A percentile compares a stretch with the other conserved stretches of the same genome.
phyloP scores from a whole-genome alignment of 2,113 vertebrate genomes.

The Tyto alba region DNA sequence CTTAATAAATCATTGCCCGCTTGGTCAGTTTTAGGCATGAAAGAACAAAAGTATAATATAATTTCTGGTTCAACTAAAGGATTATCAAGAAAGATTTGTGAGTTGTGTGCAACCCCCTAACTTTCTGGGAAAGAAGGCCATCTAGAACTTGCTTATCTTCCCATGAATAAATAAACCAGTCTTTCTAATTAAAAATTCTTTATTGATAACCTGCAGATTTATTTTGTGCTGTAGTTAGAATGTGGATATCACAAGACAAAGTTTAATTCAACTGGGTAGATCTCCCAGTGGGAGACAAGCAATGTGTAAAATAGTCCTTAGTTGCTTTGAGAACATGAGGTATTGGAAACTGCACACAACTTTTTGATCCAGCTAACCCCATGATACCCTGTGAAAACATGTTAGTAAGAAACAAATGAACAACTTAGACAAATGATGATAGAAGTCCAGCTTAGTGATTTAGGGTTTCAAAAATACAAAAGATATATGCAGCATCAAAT shows the following conservation, averaged over 20 bases:
- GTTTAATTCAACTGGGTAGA: neutral
- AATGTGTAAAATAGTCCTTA: neutral
- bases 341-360: neutral
- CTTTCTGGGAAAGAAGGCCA: conserved; percentile 43
- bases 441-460: neutral
- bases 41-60: conserved; percentile 59
- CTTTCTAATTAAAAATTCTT: conserved; percentile 43
- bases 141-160: conserved; percentile 37
- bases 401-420: neutral
- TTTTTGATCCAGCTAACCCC: neutral
- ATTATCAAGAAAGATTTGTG: conserved; percentile 64
- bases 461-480: neutral
- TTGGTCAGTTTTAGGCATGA: conserved; percentile 60
- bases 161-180: conserved; percentile 40
- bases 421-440: neutral
- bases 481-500: neutral
- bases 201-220: conserved; percentile 44
- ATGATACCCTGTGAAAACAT: neutral
- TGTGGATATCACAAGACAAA: neutral
- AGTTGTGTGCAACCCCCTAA: conserved; percentile 29
- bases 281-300: neutral
- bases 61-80: conserved; percentile 54
- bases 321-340: neutral
- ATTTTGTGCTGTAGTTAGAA: conserved; percentile 7
- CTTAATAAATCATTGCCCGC: conserved; percentile 52